These are phyloP conservation scores for Portevinia maculata DNA, from an alignment of 2,888 invertebrate species.

Conservation along the genomic window DNA sequence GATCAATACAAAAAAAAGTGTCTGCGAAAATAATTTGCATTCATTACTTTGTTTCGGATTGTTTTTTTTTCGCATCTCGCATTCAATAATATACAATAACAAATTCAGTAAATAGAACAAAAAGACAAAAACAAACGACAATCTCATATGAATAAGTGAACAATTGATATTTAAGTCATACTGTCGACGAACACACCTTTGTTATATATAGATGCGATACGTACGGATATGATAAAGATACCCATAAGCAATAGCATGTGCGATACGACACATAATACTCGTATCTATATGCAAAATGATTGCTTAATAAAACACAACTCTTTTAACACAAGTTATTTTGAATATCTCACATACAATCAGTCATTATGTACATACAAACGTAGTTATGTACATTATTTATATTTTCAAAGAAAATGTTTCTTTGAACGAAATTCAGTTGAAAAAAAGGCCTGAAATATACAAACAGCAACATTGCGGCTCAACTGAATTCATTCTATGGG, in stretches of 20 bases:
- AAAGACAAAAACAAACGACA: slow-evolving; percentile 31
- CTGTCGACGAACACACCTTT: slow-evolving; percentile 69
- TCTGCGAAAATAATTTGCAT: slow-evolving; percentile 60
- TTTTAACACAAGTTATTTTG: slow-evolving; percentile 61
- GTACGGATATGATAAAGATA: slow-evolving; percentile 58
- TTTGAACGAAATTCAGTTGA: slow-evolving; percentile 67
- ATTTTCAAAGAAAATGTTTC: slow-evolving; percentile 57
- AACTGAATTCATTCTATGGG: slow-evolving; percentile 52
- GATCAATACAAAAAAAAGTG: slow-evolving; percentile 45
- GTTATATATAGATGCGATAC: slow-evolving; percentile 64
- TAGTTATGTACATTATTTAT: not conserved
- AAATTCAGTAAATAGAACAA: slow-evolving; percentile 36
- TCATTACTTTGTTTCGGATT: slow-evolving; percentile 24
- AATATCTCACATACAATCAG: slow-evolving; percentile 24
- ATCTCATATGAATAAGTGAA: slow-evolving; percentile 60
- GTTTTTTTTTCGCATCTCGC: slow-evolving; percentile 7
- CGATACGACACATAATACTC: slow-evolving; percentile 42
- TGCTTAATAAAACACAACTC: slow-evolving; percentile 64
- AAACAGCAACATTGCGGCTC: slow-evolving; percentile 45
- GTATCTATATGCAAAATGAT: slow-evolving; percentile 63
- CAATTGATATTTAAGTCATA: slow-evolving; percentile 73
- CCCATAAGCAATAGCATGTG: slow-evolving; percentile 45
- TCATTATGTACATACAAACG: not conserved
- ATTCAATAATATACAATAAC: slow-evolving; percentile 12
- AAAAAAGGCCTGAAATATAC: slow-evolving; percentile 61